These are phyloP conservation scores for Ptychochromis oligacanthus DNA, from an alignment of 2,113 vertebrate species.

Conservation along the genomic window DNA sequence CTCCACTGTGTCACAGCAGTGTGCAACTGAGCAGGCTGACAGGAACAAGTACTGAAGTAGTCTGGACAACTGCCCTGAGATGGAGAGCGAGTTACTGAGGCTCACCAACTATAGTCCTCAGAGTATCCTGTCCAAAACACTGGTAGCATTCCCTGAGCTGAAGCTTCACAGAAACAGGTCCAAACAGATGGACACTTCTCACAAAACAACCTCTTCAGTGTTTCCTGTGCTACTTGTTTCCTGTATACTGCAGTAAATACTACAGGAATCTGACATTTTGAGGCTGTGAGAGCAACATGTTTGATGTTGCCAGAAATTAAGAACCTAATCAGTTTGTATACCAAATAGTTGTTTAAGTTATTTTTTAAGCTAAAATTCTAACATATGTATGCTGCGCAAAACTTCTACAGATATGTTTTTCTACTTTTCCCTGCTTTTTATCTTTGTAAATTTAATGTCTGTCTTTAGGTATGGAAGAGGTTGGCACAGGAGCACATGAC, in stretches of 20 bases:
- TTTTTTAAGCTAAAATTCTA: too few species aligned
- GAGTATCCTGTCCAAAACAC: conserved; percentile 62
- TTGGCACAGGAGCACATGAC: too few species aligned
- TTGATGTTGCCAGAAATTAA: too few species aligned
- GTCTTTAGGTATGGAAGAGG: too few species aligned
- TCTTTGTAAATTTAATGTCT: too few species aligned
- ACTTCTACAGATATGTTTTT: too few species aligned
- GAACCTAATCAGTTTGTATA: too few species aligned
- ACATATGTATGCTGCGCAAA: too few species aligned
- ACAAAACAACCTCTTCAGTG: conserved; percentile 26
- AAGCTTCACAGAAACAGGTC: conserved; percentile 43
- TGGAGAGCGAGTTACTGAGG: conserved; percentile 39
- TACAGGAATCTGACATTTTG: not conserved
- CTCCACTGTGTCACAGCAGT: conserved; percentile 3
- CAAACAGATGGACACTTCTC: conserved; percentile 50
- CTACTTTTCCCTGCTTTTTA: too few species aligned
- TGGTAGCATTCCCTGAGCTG: conserved; percentile 52
- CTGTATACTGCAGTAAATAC: conserved; percentile 27
- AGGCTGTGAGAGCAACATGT: not conserved
- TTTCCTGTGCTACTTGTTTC: conserved; percentile 31
- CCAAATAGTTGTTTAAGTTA: too few species aligned
- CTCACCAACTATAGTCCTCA: conserved; percentile 62
- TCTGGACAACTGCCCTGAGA: conserved; percentile 60
- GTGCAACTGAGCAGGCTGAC: not conserved
- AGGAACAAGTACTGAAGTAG: conserved; percentile 19